Evolutionary conservation across 2,888 invertebrate genomes (phyloP).

Genomic region (Ormyrus thymus): DNA sequence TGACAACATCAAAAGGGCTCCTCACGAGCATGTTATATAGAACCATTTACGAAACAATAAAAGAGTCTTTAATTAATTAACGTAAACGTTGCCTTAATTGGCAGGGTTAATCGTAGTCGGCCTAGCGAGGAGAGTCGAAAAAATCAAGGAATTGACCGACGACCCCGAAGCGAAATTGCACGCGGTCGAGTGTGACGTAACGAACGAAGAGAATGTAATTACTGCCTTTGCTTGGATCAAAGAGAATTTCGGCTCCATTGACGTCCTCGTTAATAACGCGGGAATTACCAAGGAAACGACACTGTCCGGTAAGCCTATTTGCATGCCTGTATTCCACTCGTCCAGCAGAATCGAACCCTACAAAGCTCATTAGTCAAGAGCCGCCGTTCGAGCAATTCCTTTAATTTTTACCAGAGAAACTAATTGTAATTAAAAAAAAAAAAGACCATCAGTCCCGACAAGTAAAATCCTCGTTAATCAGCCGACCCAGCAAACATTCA

Average conservation of each 20-base stretch:
- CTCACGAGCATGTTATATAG: too few relatives aligned
- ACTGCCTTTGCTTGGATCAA: conserved; percentile 68
- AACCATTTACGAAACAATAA: too few relatives aligned
- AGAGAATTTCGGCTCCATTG: conserved; percentile 68
- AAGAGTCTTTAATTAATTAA: neutral
- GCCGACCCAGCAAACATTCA: too few relatives aligned
- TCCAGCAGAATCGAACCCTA: too few relatives aligned
- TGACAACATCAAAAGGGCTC: too few relatives aligned
- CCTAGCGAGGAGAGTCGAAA: conserved; percentile 74
- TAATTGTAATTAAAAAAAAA: too few relatives aligned
- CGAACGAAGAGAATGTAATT: conserved; percentile 68
- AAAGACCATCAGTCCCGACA: too few relatives aligned
- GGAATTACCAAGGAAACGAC: conserved; percentile 69
- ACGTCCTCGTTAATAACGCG: conserved; percentile 73
- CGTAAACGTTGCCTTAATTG: conserved; percentile 26
- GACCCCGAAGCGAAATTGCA: conserved; percentile 73
- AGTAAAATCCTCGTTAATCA: too few relatives aligned
- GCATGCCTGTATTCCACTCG: too few relatives aligned
- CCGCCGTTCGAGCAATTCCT: too few relatives aligned
- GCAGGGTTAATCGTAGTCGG: conserved; percentile 73
- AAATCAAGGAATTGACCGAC: conserved; percentile 70
- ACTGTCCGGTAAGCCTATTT: conserved; percentile 61
- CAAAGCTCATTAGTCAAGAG: too few relatives aligned
- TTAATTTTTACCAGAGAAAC: too few relatives aligned
- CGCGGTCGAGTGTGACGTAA: conserved; percentile 68